phyloP scores from a whole-genome alignment of 2,797 vertebrate species.

The Catamblyrhynchus diadema region DNA sequence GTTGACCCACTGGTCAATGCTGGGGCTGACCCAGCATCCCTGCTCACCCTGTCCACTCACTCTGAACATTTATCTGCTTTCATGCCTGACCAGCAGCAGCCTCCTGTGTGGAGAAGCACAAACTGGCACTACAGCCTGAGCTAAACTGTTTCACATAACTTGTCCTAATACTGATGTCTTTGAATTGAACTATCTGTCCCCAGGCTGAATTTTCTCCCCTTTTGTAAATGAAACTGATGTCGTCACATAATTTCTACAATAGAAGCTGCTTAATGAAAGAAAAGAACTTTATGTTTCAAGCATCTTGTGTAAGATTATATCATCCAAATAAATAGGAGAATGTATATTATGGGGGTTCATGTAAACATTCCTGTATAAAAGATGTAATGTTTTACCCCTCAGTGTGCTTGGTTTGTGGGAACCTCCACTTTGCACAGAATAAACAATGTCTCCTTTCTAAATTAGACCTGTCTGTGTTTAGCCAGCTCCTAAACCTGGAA shows the following conservation, averaged over 20 bases:
- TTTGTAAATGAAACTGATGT: background rate
- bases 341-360: background rate
- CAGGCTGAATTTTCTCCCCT: background rate
- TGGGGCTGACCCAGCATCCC: background rate
- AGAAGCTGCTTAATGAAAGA: background rate
- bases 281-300: background rate
- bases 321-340: background rate
- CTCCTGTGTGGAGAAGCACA: background rate
- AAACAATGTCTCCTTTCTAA: background rate
- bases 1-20: no score
- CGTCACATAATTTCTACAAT: background rate
- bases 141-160: background rate
- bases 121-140: background rate
- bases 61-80: background rate
- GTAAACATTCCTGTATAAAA: background rate
- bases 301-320: background rate
- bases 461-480: background rate
- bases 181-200: background rate
- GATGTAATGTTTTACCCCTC: background rate
- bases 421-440: background rate
- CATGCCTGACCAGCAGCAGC: background rate
- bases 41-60: background rate
- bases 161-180: background rate
- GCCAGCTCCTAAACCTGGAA: background rate
- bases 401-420: background rate